Evolutionary conservation across 1,140 invertebrate species (phyloP), one percentile per base, ranked within the genome.

Genomic region (Nixonia krombeini): DNA sequence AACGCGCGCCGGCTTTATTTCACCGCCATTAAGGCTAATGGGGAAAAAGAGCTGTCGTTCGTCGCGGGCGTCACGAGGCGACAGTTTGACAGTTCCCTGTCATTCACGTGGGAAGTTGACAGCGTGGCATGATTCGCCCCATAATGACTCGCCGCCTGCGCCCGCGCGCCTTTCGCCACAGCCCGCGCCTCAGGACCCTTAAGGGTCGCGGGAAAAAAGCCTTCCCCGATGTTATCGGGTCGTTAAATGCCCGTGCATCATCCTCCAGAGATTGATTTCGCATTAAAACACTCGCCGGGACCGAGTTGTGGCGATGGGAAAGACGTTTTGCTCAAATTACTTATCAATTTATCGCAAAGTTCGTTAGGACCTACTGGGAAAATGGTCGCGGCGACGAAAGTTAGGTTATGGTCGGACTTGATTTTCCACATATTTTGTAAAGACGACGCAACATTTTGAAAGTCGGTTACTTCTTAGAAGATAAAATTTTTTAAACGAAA

Each of bases 171-270:
- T 38, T 50, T 37, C 46, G 37, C 16, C n/a, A 18, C 42, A 31
- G 16, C 51, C 67, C 58, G 66, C 50, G 47, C 7, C 41, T 46
- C 37, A 23, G n/a, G 49, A 57, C 69, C 64, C 59, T 67, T 67
- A 57, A 58, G 51, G 28, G 51, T 4, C 15, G n/a, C 23, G 17
- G 33, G 65, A 47, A 71, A 72, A 73, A 74, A 74, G 41, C 72
- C 64, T 63, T 62, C 74, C 69, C 58, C 16, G 28, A 25, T 44
- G 56, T 72, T 68, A 70, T 68, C 58, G 64, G 63, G 59, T 75
- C 75, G 75, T 78, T 78, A 78, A 78, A 78, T 68, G 51, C 23
- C 63, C 73, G 74, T 78, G 73, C 70, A 75, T 78, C 75, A 78
- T 78, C 59, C 47, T 63, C 67, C n/a, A n/a, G n/a, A n/a, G n/a